Evolutionary conservation across 2,888 invertebrate species (phyloP), one percentile per base, ranked within the genome.

Genomic region (Odontocolon sp.): DNA sequence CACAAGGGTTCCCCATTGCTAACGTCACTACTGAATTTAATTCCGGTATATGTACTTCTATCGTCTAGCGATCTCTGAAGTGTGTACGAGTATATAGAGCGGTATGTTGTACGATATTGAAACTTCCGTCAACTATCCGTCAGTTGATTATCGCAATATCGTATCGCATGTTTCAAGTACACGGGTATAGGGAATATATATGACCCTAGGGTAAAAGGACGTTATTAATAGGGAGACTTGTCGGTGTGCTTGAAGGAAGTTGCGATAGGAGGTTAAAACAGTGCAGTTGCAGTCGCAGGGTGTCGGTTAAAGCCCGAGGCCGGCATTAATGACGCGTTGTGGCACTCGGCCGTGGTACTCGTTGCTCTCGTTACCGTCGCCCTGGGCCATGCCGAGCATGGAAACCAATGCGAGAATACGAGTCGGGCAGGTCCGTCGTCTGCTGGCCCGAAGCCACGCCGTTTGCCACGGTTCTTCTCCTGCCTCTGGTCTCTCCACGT

Each of bases 321-420:
- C 86, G 86, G 83, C 84, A 84, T 86, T 86, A 86, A 86, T 86
- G 86, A 86, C 86, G 85, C 82, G 68, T 77, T 77, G 72, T 68
- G 72, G 68, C 77, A 69, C 69, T 75, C 57, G 77, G 81, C 80
- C 38, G 78, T 80, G 79, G 82, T 80, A 81, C 82, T 83, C 84
- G 83, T 86, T 84, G 81, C 81, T 82, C 86, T 86, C 85, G 86
- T 85, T 87, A 85, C 84, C 81, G 85, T 82, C 83, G 86, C 85
- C 85, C 68, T 73, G 83, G 82, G 85, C 83, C 81, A 83, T 66
- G 71, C 69, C 40, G 31, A 50, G 63, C 70, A 16, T 54, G 23
- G 28, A 38, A 21, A 45, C 23, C 18, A 33, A 31, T 23, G 21
- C 21, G 61, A 70, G 23, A 61, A 26, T 16, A 36, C 50, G 33